phyloP scores from a whole-genome alignment of 2,888 invertebrate species.

The Melanargia galathea region DNA sequence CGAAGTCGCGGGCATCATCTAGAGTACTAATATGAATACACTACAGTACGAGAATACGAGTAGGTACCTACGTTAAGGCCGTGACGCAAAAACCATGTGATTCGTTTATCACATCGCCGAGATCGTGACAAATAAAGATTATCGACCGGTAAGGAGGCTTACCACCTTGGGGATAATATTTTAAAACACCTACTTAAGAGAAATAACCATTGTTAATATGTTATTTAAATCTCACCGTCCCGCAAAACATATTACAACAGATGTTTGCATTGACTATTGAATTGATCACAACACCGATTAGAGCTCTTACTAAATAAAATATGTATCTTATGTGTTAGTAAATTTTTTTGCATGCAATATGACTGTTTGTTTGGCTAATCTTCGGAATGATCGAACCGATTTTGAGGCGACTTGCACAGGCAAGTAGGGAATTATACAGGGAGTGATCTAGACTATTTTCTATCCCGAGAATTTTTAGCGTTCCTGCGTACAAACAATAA shows the following conservation, averaged over 20 bases:
- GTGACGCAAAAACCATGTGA: slow-evolving; percentile 59
- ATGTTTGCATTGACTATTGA: slow-evolving; percentile 20
- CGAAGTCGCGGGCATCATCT: no score
- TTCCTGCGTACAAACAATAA: no score
- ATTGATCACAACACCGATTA: slow-evolving; percentile 30
- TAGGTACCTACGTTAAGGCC: slow-evolving; percentile 39
- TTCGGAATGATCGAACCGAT: no score
- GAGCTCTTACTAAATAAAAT: slow-evolving; percentile 1
- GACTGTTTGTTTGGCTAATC: no score
- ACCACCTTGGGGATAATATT: slow-evolving; percentile 46
- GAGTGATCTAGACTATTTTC: no score
- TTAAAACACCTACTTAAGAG: slow-evolving; percentile 14
- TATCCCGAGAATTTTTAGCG: no score
- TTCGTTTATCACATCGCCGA: slow-evolving; percentile 62
- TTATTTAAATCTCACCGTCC: slow-evolving; percentile 29
- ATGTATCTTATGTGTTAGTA: background rate
- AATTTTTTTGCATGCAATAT: background rate
- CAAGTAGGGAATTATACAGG: no score
- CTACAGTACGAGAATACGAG: slow-evolving; percentile 30
- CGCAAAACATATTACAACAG: slow-evolving; percentile 26
- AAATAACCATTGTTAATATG: slow-evolving; percentile 23
- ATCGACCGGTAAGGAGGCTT: slow-evolving; percentile 48
- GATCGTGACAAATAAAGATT: slow-evolving; percentile 68
- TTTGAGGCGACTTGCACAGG: no score
- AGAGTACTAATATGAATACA: slow-evolving; percentile 30